Evolutionary conservation across 2,113 vertebrate species (phyloP).

Genomic region (Tyrannus savana): DNA sequence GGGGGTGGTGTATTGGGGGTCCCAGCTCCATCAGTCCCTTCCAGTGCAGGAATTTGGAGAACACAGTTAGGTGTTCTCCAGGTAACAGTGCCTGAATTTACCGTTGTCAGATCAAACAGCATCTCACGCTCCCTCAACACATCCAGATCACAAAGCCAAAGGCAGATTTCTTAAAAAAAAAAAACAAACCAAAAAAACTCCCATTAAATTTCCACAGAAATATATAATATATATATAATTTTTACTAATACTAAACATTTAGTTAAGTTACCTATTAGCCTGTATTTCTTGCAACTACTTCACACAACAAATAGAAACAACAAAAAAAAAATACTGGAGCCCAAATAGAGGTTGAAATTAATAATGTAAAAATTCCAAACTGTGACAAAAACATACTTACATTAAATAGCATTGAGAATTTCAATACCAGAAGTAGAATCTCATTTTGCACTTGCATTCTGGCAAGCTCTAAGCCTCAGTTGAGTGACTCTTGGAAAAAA

Average conservation of each 20-base stretch:
- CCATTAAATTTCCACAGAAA: constrained; percentile 8
- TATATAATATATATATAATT: not conserved
- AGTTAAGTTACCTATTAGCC: constrained; percentile 29
- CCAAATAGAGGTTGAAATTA: constrained; percentile 58
- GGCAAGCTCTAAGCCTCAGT: not conserved
- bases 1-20: not conserved
- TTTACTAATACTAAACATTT: constrained; percentile 48
- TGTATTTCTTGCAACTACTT: constrained; percentile 53
- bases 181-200: not conserved
- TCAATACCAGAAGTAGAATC: constrained; percentile 20
- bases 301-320: constrained; percentile 66
- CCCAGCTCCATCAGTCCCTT: not conserved
- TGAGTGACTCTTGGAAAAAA: not conserved
- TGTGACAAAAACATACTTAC: constrained; percentile 66
- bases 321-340: constrained; percentile 2
- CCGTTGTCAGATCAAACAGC: not conserved
- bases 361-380: constrained; percentile 57
- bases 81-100: not conserved
- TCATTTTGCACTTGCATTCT: not conserved
- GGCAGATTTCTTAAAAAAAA: not conserved
- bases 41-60: not conserved
- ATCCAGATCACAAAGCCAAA: not conserved
- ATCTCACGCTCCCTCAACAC: not conserved
- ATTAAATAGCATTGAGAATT: constrained; percentile 50
- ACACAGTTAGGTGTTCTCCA: not conserved